Conservation (phyloP, 2,113 vertebrate genomes). For the Salvelinus fontinalis region DNA sequence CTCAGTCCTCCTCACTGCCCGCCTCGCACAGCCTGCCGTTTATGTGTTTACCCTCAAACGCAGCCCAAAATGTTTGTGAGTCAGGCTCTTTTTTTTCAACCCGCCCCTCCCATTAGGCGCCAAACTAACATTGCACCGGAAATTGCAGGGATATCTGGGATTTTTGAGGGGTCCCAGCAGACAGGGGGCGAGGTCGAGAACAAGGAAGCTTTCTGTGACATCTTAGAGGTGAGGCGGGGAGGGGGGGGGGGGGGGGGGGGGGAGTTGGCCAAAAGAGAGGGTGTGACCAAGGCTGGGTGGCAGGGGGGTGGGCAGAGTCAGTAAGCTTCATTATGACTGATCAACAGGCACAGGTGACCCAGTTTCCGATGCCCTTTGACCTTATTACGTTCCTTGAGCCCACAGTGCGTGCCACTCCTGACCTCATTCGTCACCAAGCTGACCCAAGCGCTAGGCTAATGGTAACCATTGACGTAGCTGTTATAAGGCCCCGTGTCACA, state of each 20-base stretch:
- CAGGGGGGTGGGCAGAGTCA: constrained; percentile 27
- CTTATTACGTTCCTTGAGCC: neutral
- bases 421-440: constrained; percentile 10
- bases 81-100: constrained; percentile 45
- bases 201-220: constrained; percentile 74
- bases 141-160: constrained; percentile 80
- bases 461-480: neutral
- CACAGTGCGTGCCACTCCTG: constrained; percentile 18
- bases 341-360: constrained; percentile 58
- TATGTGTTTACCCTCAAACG: constrained; percentile 66
- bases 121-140: constrained; percentile 79
- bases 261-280: constrained; percentile 25
- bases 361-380: constrained; percentile 52
- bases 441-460: too few relatives aligned
- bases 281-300: constrained; percentile 49
- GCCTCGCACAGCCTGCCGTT: constrained; percentile 49
- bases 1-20: constrained; percentile 57
- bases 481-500: neutral
- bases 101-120: constrained; percentile 48
- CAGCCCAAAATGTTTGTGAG: constrained; percentile 69
- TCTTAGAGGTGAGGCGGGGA: constrained; percentile 50
- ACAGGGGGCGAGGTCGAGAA: constrained; percentile 62
- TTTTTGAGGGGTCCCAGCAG: constrained; percentile 74
- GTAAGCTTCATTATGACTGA: constrained; percentile 21
- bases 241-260: constrained; percentile 21